Conservation (phyloP, 2,113 vertebrate genomes). For the Mobula hypostoma region DNA sequence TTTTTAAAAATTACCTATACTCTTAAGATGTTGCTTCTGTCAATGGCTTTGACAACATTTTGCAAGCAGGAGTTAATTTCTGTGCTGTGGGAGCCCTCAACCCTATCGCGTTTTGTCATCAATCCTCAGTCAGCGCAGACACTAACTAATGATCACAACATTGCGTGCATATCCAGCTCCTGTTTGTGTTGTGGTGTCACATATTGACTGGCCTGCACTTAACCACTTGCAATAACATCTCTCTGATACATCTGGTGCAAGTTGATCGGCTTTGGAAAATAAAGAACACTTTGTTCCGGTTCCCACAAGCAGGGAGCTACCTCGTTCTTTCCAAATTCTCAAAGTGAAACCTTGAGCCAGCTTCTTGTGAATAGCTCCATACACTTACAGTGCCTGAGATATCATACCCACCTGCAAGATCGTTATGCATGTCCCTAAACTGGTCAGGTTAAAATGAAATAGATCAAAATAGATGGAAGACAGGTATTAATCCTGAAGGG, state of each 20-base stretch:
- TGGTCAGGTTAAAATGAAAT: too few relatives aligned
- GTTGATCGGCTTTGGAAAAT: neutral
- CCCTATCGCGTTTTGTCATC: neutral
- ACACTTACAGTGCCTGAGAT: neutral
- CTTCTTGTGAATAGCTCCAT: neutral
- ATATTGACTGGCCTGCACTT: neutral
- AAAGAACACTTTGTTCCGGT: neutral
- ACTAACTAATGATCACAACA: neutral
- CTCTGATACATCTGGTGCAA: neutral
- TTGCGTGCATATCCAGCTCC: neutral
- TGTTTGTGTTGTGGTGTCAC: slow-evolving; percentile 23
- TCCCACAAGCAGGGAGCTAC: neutral
- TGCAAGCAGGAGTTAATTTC: neutral
- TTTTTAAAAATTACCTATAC: neutral
- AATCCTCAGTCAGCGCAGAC: neutral
- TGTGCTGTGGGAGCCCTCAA: neutral
- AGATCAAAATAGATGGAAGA: too few relatives aligned
- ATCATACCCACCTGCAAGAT: neutral
- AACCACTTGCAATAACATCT: neutral
- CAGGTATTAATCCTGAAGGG: too few relatives aligned
- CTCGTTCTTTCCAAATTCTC: neutral
- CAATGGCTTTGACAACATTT: neutral
- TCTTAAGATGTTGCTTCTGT: neutral
- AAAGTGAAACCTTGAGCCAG: neutral
- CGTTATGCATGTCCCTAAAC: too few relatives aligned